Evolutionary conservation across 2,888 invertebrate species (phyloP).

Genomic region (Phaonia tiefii): DNA sequence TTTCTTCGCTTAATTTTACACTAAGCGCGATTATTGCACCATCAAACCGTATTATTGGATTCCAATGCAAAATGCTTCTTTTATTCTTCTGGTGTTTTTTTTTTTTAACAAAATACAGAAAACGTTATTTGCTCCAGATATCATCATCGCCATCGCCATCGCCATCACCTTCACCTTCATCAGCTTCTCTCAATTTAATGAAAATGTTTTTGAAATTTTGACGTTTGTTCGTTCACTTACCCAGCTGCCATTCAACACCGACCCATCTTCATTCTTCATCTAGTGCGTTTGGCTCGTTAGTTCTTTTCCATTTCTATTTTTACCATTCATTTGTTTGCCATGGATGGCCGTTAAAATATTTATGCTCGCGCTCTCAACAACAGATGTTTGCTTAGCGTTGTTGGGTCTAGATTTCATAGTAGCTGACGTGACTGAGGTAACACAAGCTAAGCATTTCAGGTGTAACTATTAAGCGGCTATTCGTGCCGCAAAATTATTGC

Average conservation of each 20-base stretch:
- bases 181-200: constrained; percentile 4
- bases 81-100: constrained; percentile 15
- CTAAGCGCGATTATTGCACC: constrained; percentile 35
- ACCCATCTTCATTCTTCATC: constrained; percentile 11
- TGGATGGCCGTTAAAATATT: neutral
- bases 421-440: neutral
- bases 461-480: constrained; percentile 46
- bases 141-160: constrained; percentile 37
- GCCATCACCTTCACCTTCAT: neutral
- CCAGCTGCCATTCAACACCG: no score
- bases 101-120: constrained; percentile 24
- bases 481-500: neutral
- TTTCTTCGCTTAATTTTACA: constrained; percentile 23
- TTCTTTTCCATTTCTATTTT: neutral
- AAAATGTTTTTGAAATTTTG: constrained; percentile 39
- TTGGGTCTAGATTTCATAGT: no score
- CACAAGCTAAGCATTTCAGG: constrained; percentile 45
- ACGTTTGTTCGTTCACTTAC: constrained; percentile 12
- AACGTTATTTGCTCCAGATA: constrained; percentile 43
- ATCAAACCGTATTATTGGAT: constrained; percentile 45
- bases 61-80: constrained; percentile 35
- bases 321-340: constrained; percentile 2
- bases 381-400: no score
- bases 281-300: neutral
- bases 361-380: no score